Conservation (phyloP, 2,797 vertebrate species). For the Ctenopoma multispine region DNA sequence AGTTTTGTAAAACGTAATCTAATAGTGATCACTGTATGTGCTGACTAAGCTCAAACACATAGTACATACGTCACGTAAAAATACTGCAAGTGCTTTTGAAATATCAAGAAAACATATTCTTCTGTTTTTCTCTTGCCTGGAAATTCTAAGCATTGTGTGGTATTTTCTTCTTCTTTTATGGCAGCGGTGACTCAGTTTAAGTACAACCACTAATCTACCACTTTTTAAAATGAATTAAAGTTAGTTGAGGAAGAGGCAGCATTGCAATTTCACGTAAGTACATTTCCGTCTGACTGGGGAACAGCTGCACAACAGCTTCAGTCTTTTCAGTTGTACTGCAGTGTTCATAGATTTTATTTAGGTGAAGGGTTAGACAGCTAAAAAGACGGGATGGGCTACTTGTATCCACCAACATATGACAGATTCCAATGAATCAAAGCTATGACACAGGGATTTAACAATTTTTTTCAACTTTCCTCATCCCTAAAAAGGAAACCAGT, state of each 20-base stretch:
- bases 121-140: background rate
- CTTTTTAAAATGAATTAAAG: background rate
- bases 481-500: conserved; percentile 56
- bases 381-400: background rate
- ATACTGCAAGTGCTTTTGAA: background rate
- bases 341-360: conserved; percentile 45
- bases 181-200: background rate
- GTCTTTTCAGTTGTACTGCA: background rate
- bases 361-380: conserved; percentile 26
- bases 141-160: background rate
- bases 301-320: conserved; percentile 20
- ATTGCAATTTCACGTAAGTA: background rate
- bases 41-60: conserved; percentile 1
- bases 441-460: background rate
- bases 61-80: no score
- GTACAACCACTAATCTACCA: background rate
- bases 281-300: conserved; percentile 7
- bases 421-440: conserved; percentile 23
- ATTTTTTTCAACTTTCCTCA: background rate
- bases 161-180: background rate
- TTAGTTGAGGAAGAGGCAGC: background rate
- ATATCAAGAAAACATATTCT: conserved; percentile 14
- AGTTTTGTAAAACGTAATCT: background rate
- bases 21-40: conserved; percentile 5
- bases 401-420: conserved; percentile 21